Evolutionary conservation across 2,888 invertebrate genomes (phyloP).

Genomic region (Acheta domesticus): DNA sequence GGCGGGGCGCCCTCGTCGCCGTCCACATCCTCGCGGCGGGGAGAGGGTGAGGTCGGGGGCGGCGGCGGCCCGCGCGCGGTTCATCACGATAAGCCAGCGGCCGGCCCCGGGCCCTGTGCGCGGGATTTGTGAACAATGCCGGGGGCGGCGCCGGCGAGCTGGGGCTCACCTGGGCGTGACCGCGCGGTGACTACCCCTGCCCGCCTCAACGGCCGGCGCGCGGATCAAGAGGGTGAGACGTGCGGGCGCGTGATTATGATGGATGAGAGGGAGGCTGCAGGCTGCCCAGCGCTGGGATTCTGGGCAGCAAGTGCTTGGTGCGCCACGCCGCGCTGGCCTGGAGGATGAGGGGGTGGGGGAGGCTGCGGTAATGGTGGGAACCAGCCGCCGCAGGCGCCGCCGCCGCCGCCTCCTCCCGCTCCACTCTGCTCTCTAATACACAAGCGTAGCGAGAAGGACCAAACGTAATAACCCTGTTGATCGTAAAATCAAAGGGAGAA

Average conservation of each 20-base stretch:
- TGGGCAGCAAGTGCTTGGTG: background rate
- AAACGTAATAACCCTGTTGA: background rate
- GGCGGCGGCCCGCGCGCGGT: background rate
- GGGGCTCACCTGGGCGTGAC: background rate
- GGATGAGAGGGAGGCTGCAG: background rate
- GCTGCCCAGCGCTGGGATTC: background rate
- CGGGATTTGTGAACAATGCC: background rate
- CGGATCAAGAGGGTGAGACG: background rate
- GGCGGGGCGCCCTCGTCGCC: too few relatives aligned
- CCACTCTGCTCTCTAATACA: background rate
- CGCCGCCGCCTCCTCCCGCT: background rate
- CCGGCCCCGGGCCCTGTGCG: background rate
- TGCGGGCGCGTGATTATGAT: background rate
- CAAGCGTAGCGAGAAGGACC: background rate
- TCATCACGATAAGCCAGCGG: background rate
- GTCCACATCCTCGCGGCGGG: too few relatives aligned
- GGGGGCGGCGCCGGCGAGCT: background rate
- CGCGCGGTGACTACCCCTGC: background rate
- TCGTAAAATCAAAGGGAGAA: background rate
- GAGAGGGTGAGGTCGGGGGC: too few relatives aligned
- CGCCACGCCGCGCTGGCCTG: too few relatives aligned
- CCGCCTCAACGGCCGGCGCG: background rate
- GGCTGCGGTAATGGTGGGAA: background rate
- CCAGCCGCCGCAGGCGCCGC: background rate
- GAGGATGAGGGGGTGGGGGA: background rate